Evolutionary conservation across 2,797 vertebrate species (phyloP).

Genomic region (Neosilurus hyrtlii): DNA sequence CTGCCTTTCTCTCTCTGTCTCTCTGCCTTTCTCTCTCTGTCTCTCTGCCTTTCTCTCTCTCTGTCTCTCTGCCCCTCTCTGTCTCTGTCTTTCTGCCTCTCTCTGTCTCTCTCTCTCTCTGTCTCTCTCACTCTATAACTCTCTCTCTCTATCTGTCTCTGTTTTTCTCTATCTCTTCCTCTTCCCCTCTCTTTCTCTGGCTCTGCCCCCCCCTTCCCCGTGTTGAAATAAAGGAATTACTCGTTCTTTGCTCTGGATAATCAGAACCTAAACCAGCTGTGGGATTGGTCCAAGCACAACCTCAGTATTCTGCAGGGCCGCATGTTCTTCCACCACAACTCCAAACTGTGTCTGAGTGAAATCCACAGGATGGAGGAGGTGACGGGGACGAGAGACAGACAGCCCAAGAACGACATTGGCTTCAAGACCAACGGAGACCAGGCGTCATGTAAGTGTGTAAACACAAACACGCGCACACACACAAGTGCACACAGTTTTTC

Average conservation of each 20-base stretch:
- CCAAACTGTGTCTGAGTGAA: conserved; percentile 91
- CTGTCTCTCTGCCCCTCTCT: too few species aligned
- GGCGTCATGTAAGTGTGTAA: conserved; percentile 85
- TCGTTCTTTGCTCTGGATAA: conserved; percentile 97
- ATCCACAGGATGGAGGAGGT: conserved; percentile 92
- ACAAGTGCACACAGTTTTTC: not conserved
- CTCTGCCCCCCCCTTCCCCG: conserved; percentile 10
- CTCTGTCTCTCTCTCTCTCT: too few species aligned
- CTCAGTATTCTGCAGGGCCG: conserved; percentile 87
- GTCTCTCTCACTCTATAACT: too few species aligned
- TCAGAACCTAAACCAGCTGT: conserved; percentile 95
- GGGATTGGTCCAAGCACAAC: conserved; percentile 98
- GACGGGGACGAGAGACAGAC: conserved; percentile 84
- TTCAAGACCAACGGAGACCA: conserved; percentile 95
- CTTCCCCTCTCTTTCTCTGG: too few species aligned
- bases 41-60: too few species aligned
- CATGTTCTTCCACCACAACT: conserved; percentile 96
- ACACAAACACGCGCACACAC: not conserved
- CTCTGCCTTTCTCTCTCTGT: too few species aligned
- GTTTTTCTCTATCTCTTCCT: too few species aligned
- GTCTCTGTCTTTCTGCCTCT: too few species aligned
- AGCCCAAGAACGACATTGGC: conserved; percentile 85
- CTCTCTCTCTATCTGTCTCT: too few species aligned
- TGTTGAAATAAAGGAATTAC: conserved; percentile 79
- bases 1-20: too few species aligned